Evolutionary conservation across 2,888 invertebrate species (phyloP).

Genomic region (Tethea ocularis): DNA sequence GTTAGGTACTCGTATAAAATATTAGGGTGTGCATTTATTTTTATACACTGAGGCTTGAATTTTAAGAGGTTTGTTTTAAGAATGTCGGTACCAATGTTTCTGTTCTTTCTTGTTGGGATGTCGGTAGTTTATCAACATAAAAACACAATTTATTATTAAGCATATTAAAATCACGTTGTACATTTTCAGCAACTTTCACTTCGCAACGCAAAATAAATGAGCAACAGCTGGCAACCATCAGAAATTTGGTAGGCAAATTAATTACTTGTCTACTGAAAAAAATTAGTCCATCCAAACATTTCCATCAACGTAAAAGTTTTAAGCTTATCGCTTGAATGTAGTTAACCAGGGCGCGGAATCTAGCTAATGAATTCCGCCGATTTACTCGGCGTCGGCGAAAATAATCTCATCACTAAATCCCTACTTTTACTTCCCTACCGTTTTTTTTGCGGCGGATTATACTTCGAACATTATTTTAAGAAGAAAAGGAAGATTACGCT

Average conservation of each 20-base stretch:
- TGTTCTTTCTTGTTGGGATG: no score
- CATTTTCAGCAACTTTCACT: not conserved
- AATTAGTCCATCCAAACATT: not conserved
- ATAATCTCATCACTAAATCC: constrained; percentile 45
- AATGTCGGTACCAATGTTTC: no score
- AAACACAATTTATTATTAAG: not conserved
- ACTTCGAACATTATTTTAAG: not conserved
- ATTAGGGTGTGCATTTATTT: no score
- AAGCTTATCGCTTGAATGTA: constrained; percentile 29
- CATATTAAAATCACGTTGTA: not conserved
- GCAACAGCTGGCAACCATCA: constrained; percentile 1
- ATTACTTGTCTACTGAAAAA: not conserved
- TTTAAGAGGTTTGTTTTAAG: no score
- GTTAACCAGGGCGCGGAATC: constrained; percentile 23
- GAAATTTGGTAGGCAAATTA: constrained; percentile 5
- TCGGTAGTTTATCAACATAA: no score
- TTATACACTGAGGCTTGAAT: no score
- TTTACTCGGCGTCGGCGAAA: constrained; percentile 35
- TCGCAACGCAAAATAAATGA: not conserved
- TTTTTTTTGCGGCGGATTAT: constrained; percentile 14
- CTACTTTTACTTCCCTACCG: constrained; percentile 30
- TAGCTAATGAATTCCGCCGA: constrained; percentile 49
- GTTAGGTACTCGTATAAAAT: not conserved
- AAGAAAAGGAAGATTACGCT: not conserved
- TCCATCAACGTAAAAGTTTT: constrained; percentile 18